These are phyloP conservation scores for Conomelus anceps DNA, from an alignment of 2,888 invertebrate genomes.

Conservation along the genomic window DNA sequence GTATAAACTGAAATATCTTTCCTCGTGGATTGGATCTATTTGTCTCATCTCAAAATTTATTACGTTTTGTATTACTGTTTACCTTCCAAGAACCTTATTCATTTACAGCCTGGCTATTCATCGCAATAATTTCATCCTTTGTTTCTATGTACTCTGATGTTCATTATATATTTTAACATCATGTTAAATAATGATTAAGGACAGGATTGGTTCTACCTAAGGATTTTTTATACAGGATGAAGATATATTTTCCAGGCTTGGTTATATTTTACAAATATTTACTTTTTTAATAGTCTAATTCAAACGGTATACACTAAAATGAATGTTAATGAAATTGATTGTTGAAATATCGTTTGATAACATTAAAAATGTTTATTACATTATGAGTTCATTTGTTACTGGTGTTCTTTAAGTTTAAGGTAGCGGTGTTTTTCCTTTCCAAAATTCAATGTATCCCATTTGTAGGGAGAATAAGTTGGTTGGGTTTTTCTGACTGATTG, in stretches of 20 bases:
- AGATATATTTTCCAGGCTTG: background rate
- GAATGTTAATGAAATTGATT: background rate
- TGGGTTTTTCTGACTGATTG: no score
- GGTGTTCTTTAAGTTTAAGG: background rate
- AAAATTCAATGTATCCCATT: background rate
- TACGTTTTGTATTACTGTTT: background rate
- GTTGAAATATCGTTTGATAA: background rate
- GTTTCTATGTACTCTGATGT: background rate
- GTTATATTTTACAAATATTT: background rate
- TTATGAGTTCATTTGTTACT: background rate
- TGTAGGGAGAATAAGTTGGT: background rate
- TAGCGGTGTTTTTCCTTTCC: background rate
- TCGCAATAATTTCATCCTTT: background rate
- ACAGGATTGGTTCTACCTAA: background rate
- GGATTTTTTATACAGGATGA: background rate
- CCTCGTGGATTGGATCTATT: background rate
- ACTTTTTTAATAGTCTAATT: background rate
- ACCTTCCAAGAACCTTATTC: background rate
- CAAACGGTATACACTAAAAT: background rate
- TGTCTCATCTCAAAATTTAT: background rate
- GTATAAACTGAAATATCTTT: background rate
- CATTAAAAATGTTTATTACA: background rate
- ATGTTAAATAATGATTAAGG: background rate
- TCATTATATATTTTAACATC: background rate
- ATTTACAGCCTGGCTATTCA: background rate